Conservation (phyloP, 2,797 vertebrate genomes). For the Lacerta viridis region DNA sequence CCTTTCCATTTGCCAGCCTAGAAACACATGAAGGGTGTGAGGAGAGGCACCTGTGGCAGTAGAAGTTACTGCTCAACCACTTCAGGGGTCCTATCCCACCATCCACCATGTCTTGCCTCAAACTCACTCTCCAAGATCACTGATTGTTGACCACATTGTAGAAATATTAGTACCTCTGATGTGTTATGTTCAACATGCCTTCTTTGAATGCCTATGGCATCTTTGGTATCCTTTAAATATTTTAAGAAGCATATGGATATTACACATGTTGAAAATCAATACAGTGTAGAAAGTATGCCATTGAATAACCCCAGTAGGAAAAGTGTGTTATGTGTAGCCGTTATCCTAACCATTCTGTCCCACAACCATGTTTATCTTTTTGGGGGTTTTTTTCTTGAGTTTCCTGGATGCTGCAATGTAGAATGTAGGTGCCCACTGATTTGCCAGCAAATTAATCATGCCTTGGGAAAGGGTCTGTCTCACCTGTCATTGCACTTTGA, state of each 20-base stretch:
- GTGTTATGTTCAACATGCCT: not conserved
- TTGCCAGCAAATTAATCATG: not conserved
- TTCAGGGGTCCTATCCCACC: not conserved
- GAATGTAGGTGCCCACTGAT: too few relatives aligned
- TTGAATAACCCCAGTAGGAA: not conserved
- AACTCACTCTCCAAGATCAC: not conserved
- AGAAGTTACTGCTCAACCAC: not conserved
- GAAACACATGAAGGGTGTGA: not conserved
- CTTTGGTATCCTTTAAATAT: not conserved
- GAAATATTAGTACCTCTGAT: not conserved
- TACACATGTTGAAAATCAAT: not conserved
- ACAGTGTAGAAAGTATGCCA: not conserved
- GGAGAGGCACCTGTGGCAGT: not conserved
- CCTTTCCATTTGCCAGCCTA: not conserved
- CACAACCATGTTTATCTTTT: not conserved
- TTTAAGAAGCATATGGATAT: not conserved
- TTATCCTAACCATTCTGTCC: not conserved
- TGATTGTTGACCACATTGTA: not conserved
- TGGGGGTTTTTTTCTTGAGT: too few relatives aligned
- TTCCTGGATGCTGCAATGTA: not conserved
- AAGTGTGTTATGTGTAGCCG: not conserved
- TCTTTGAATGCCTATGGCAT: not conserved
- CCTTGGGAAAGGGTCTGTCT: not conserved
- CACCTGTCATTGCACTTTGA: not conserved
- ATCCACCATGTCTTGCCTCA: not conserved